Percentiles rank a stretch among this genome's conserved stretches.
These are phyloP conservation scores for Actias luna DNA, from an alignment of 2,888 invertebrate species.

Conservation along the genomic window DNA sequence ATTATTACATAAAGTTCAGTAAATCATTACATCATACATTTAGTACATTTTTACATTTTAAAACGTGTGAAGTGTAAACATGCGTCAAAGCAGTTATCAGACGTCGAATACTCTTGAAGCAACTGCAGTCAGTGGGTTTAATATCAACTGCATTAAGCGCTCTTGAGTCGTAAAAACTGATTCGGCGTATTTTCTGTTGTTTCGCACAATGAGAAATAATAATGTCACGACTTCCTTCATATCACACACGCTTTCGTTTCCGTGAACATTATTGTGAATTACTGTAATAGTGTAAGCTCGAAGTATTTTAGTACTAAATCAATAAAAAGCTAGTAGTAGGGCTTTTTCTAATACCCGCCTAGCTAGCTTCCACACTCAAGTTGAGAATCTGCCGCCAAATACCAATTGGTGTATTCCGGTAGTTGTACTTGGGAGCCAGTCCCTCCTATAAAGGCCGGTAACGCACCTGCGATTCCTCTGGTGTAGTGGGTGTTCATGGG, in stretches of 20 bases:
- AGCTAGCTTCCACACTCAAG: too few relatives aligned
- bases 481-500: too few relatives aligned
- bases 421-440: too few relatives aligned
- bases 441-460: too few relatives aligned
- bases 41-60: conserved; percentile 39
- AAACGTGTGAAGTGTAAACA: conserved; percentile 74
- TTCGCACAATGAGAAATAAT: background rate
- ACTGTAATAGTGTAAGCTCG: background rate
- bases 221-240: conserved; percentile 3
- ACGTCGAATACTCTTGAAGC: conserved; percentile 15
- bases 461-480: too few relatives aligned
- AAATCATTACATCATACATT: conserved; percentile 2
- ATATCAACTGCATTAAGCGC: background rate
- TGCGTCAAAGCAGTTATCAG: conserved; percentile 52
- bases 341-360: too few relatives aligned
- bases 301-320: background rate
- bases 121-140: background rate
- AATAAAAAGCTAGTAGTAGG: too few relatives aligned
- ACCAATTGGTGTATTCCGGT: too few relatives aligned
- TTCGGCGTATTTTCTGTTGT: conserved; percentile 1
- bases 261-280: background rate
- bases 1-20: conserved; percentile 5
- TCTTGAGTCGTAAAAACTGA: background rate
- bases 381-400: too few relatives aligned
- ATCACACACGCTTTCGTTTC: conserved; percentile 3